Evolutionary conservation across 2,888 invertebrate genomes (phyloP).

Genomic region (Brachypalpus laphriformis): DNA sequence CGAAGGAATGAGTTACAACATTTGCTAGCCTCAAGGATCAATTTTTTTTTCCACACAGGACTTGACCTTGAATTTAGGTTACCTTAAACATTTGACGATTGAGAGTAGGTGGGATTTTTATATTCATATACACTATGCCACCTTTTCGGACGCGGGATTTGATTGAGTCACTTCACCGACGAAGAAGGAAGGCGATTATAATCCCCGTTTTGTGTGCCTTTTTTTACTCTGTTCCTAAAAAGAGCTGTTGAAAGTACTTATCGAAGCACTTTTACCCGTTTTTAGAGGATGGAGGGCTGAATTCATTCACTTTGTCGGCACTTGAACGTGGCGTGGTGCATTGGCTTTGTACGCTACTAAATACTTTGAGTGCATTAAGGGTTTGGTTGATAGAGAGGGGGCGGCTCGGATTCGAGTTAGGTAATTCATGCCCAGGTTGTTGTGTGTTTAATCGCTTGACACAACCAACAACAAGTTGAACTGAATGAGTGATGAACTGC

Average conservation of each 20-base stretch:
- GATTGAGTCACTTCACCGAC: slow-evolving; percentile 53
- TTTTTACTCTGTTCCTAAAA: background rate
- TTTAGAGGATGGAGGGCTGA: slow-evolving; percentile 49
- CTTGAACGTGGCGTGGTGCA: slow-evolving; percentile 40
- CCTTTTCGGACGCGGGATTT: slow-evolving; percentile 22
- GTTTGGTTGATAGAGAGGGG: slow-evolving; percentile 29
- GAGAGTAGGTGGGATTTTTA: too few relatives aligned
- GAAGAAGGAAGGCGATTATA: slow-evolving; percentile 43
- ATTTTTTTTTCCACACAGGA: background rate
- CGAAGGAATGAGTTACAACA: slow-evolving; percentile 29
- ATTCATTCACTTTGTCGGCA: slow-evolving; percentile 70
- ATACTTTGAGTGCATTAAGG: slow-evolving; percentile 29
- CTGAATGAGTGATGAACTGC: slow-evolving; percentile 71
- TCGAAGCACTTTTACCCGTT: slow-evolving; percentile 61
- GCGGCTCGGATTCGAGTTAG: slow-evolving; percentile 60
- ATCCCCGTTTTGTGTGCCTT: slow-evolving; percentile 35
- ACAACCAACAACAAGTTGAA: slow-evolving; percentile 71
- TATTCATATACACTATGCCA: background rate
- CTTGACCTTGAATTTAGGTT: slow-evolving; percentile 28
- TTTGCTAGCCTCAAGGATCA: slow-evolving; percentile 57
- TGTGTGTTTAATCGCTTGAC: slow-evolving; percentile 74
- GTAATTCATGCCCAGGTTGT: slow-evolving; percentile 70
- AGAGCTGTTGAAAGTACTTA: slow-evolving; percentile 68
- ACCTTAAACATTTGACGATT: background rate
- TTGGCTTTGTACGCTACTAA: slow-evolving; percentile 36